Evolutionary conservation across 2,888 invertebrate genomes (phyloP), one percentile per base, ranked within the genome.

Genomic region (Arrhopalites spinosus): DNA sequence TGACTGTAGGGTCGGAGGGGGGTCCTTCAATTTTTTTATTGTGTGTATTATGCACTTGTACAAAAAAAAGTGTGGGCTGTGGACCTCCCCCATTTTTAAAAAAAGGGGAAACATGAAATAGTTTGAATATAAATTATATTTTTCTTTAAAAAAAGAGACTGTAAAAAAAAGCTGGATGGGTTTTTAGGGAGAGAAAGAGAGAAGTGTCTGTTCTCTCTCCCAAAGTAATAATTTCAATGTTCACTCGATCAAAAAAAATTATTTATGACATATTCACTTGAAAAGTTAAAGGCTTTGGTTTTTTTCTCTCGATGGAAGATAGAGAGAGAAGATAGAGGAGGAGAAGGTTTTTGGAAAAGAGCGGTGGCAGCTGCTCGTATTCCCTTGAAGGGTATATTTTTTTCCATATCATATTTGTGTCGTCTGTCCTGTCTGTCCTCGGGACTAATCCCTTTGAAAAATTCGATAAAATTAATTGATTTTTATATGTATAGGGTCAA

Each of bases 391-490:
- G 63, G 72, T 72, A 36, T 36, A 29, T 72, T 71, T n/a, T n/a
- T 47, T 45, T 45, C 66, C 66, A 66, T 66, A 36, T 25, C 27
- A 45, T 43, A 30, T 72, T 59, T 36, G 36, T 47, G 25, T 43
- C 70, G 25, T 1, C 27, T 69, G 29, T 70, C 56, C 36, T 68
- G 43, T 45, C 25, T 25, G 17, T 64, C 30, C 56, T 43, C 29
- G 67, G n/a, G n/a, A 25, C 63, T 75, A 75, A 75, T 75, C 75
- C 70, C 64, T 75, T 75, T 75, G 75, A 75, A 75, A 75, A 69
- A 75, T 75, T 75, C 75, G 75, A 75, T 75, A 75, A 70, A 75
- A 75, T 75, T 75, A 75, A 75, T 75, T 75, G 75, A 75, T 75
- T 75, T 75, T 63, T 11, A 36, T 36, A 36, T 36, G 36, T 36